phyloP scores from a whole-genome alignment of 2,113 vertebrate genomes.

The Castor canadensis region DNA sequence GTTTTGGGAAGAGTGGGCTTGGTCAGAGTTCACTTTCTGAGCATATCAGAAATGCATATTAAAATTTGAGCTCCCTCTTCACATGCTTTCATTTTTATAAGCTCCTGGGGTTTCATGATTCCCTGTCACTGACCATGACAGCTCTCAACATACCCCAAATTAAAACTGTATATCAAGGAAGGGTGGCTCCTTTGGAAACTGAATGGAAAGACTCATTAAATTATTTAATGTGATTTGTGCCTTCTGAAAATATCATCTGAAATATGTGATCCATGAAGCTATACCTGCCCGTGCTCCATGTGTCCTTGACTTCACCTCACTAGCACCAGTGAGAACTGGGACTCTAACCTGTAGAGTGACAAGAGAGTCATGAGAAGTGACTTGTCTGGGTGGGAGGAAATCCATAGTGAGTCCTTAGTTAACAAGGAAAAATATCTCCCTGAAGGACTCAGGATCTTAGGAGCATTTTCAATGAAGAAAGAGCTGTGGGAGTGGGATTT shows the following conservation, averaged over 20 bases:
- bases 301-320: background rate
- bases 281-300: accelerated
- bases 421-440: background rate
- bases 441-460: background rate
- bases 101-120: background rate
- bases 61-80: background rate
- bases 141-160: background rate
- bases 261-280: background rate
- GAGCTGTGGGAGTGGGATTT: background rate
- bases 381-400: background rate
- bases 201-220: background rate
- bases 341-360: too few species aligned
- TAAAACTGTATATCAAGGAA: background rate
- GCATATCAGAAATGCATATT: background rate
- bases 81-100: background rate
- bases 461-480: background rate
- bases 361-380: background rate
- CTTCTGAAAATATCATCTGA: background rate
- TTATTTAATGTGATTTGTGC: background rate
- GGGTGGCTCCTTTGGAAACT: background rate
- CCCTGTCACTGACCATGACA: accelerated
- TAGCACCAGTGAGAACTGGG: background rate
- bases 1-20: background rate
- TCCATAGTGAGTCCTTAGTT: background rate
- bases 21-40: background rate